A percentile compares a stretch with the other conserved stretches of the same genome.
Conservation (phyloP, 2,888 invertebrate genomes). For the Leucophora obtusa region DNA sequence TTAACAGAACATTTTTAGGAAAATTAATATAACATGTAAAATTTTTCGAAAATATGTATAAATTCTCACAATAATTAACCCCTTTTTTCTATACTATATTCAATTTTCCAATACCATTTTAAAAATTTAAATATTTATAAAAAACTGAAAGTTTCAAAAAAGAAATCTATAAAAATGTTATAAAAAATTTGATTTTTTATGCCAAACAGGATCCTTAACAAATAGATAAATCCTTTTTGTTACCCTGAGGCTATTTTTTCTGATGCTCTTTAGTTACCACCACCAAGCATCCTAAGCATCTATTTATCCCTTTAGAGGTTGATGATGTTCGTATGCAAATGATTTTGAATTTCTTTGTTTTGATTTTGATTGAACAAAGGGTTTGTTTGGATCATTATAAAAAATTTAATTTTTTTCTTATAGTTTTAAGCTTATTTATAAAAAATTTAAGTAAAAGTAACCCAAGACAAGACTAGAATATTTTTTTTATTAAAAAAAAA, state of each 20-base stretch:
- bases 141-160: neutral
- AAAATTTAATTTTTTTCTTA: constrained; percentile 69
- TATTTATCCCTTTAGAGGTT: neutral
- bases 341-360: constrained; percentile 51
- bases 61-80: neutral
- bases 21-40: no score
- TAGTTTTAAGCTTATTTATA: constrained; percentile 39
- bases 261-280: neutral
- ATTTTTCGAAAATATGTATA: no score
- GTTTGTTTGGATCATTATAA: constrained; percentile 59
- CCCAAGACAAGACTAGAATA: neutral
- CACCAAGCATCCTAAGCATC: neutral
- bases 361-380: constrained; percentile 54
- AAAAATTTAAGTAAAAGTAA: neutral
- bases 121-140: neutral
- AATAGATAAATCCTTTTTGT: neutral
- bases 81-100: neutral
- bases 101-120: neutral
- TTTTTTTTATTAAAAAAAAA: neutral
- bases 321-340: constrained; percentile 71
- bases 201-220: neutral
- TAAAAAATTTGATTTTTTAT: neutral
- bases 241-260: neutral
- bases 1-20: no score
- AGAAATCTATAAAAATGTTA: neutral